Conservation (phyloP, 2,888 invertebrate genomes). For the Ceramica pisi region DNA sequence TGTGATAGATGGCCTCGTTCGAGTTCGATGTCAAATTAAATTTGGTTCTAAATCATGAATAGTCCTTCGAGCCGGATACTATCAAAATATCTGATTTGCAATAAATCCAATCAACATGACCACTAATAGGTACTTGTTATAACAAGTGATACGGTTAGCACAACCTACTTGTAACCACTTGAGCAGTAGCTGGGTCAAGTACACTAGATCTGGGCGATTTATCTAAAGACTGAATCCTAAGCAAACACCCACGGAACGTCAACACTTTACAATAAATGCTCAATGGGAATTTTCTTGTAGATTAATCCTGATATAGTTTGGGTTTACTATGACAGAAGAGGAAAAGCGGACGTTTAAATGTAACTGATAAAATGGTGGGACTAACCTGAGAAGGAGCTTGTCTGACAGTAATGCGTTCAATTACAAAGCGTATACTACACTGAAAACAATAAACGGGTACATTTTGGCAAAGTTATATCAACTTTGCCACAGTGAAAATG, state of each 20-base stretch:
- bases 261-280: conserved; percentile 53
- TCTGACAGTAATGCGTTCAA: too few relatives aligned
- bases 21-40: not conserved
- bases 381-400: not conserved
- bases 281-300: conserved; percentile 19
- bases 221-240: conserved; percentile 57
- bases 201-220: conserved; percentile 55
- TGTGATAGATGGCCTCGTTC: not conserved
- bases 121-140: conserved; percentile 26
- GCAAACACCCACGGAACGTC: conserved; percentile 61
- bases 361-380: not conserved
- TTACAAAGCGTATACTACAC: too few relatives aligned
- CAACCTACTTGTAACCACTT: conserved; percentile 59
- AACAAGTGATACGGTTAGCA: conserved; percentile 52
- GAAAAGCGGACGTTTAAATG: not conserved
- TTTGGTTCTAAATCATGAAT: not conserved
- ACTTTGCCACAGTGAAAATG: too few relatives aligned
- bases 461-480: too few relatives aligned
- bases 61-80: not conserved
- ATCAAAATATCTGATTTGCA: not conserved
- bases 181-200: conserved; percentile 61
- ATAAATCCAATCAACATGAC: conserved; percentile 41
- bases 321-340: not conserved
- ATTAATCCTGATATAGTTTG: not conserved
- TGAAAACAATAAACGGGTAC: not conserved